Percentiles rank a stretch among this genome's conserved stretches.
phyloP scores from a whole-genome alignment of 1,140 invertebrate genomes.

The Bombyx mori region DNA sequence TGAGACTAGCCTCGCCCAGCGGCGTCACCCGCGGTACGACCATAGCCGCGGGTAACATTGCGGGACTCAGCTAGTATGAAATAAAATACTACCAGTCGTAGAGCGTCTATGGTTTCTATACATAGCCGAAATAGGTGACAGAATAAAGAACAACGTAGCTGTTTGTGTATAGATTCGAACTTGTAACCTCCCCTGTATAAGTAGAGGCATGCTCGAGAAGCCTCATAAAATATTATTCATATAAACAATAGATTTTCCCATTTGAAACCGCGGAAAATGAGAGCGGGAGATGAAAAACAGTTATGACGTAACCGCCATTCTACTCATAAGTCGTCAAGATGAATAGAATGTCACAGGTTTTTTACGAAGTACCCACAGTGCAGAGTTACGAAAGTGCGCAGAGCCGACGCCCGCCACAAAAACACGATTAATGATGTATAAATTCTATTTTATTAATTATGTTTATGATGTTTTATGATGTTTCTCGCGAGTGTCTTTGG shows the following conservation, averaged over 20 bases:
- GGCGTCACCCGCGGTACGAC: too few species aligned
- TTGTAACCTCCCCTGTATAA: too few species aligned
- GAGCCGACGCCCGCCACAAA: constrained; percentile 34
- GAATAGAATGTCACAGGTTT: constrained; percentile 25
- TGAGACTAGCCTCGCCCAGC: too few species aligned
- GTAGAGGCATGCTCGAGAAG: too few species aligned
- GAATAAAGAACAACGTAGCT: too few species aligned
- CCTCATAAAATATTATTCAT: neutral
- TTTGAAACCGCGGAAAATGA: neutral
- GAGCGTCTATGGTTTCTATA: too few species aligned
- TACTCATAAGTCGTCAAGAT: constrained; percentile 25
- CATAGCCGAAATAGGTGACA: too few species aligned
- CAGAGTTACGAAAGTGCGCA: constrained; percentile 22
- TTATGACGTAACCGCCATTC: neutral
- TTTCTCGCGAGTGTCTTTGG: neutral
- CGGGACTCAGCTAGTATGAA: too few species aligned
- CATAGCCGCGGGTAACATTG: too few species aligned
- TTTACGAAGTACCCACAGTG: constrained; percentile 9
- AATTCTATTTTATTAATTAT: constrained; percentile 35
- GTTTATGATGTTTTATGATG: constrained; percentile 7
- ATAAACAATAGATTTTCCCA: neutral
- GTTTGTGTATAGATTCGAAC: too few species aligned
- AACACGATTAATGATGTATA: constrained; percentile 37
- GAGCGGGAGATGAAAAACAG: neutral
- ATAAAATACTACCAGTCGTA: too few species aligned